phyloP scores from a whole-genome alignment of 92 coral and sea anemone genomes.

The Bergia puertoricense region DNA sequence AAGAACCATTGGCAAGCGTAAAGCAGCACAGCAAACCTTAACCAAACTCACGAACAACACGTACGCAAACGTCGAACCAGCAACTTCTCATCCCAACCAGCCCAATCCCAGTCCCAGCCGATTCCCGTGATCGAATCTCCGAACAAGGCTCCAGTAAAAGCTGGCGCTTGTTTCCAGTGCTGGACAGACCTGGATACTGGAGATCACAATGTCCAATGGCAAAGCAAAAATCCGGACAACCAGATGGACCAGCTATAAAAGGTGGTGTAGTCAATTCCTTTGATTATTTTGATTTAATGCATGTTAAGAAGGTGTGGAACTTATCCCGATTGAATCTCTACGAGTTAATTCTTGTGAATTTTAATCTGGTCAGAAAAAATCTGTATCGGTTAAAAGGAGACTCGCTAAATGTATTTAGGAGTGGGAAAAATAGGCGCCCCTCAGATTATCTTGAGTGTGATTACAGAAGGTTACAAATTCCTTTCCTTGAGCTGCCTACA shows the following conservation, averaged over 20 bases:
- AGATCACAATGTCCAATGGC: conserved; percentile 15
- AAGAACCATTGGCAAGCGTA: conserved; percentile 12
- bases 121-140: not conserved
- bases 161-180: conserved; percentile 34
- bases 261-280: too few species aligned
- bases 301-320: not conserved
- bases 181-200: conserved; percentile 28
- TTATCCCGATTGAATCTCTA: too few species aligned
- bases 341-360: not conserved
- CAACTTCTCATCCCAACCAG: not conserved
- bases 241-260: not conserved
- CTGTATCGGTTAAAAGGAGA: conserved; percentile 35
- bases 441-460: conserved; percentile 34
- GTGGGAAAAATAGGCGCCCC: conserved; percentile 42
- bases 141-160: conserved; percentile 4
- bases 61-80: not conserved
- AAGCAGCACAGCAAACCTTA: not conserved
- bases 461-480: conserved; percentile 53
- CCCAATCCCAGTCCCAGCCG: not conserved
- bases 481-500: conserved; percentile 37
- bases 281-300: too few species aligned
- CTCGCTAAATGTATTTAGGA: conserved; percentile 32
- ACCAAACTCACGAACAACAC: not conserved
- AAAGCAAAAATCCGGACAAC: not conserved
- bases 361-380: not conserved